These are phyloP conservation scores for Drosophila watanabei DNA, from an alignment of 1,140 invertebrate genomes.

Conservation along the genomic window DNA sequence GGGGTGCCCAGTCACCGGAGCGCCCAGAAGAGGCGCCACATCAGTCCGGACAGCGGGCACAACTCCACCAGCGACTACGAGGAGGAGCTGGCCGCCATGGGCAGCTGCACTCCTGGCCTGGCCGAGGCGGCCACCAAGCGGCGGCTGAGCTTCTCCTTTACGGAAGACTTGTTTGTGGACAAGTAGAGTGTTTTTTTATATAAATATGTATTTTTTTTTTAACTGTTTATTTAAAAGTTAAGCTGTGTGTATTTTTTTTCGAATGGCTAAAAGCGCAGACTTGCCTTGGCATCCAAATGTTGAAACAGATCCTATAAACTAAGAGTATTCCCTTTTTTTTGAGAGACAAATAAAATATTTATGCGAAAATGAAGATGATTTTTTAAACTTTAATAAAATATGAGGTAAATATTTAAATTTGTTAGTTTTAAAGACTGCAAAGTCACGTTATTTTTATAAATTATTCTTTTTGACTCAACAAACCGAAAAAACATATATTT, in stretches of 20 bases:
- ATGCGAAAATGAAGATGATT: background rate
- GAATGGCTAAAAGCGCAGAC: constrained; percentile 50
- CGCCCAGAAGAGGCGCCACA: constrained; percentile 63
- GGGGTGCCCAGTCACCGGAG: constrained; percentile 26
- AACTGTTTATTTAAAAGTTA: background rate
- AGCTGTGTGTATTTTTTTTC: constrained; percentile 33
- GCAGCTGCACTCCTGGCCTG: background rate
- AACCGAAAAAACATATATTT: background rate
- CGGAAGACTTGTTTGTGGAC: constrained; percentile 61
- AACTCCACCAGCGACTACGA: constrained; percentile 78
- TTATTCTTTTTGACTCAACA: background rate
- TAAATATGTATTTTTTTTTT: background rate
- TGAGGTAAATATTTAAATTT: background rate
- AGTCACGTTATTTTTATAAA: no score
- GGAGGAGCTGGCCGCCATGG: constrained; percentile 31
- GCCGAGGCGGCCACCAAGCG: constrained; percentile 67
- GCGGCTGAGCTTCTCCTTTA: constrained; percentile 74
- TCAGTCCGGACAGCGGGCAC: constrained; percentile 82
- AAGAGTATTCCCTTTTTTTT: constrained; percentile 16
- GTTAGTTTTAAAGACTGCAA: background rate
- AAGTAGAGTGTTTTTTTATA: constrained; percentile 11
- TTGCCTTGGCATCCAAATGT: constrained; percentile 44
- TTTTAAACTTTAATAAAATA: background rate
- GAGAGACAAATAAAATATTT: constrained; percentile 31
- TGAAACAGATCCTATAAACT: constrained; percentile 40